Evolutionary conservation across 2,797 vertebrate species (phyloP).

Genomic region (Acanthornis magna): DNA sequence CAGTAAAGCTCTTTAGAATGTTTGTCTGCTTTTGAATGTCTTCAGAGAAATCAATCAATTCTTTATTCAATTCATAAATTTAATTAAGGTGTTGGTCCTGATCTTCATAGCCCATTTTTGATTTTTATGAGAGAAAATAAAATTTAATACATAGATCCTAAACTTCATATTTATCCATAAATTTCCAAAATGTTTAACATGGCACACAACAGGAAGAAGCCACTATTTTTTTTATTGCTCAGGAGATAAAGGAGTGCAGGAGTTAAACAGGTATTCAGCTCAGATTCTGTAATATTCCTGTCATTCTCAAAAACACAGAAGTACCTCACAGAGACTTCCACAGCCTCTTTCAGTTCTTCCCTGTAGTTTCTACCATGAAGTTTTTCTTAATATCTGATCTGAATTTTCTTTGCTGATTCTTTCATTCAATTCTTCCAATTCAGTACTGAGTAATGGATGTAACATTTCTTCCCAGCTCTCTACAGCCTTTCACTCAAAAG

Average conservation of each 20-base stretch:
- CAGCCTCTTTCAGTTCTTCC: not conserved
- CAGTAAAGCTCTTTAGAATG: not conserved
- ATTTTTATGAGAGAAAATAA: not conserved
- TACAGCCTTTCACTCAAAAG: not conserved
- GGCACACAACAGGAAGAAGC: not conserved
- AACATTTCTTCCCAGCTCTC: constrained; percentile 5
- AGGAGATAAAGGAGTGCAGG: not conserved
- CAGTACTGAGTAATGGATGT: not conserved
- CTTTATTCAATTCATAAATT: not conserved
- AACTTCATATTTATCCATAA: not conserved
- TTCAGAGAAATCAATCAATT: not conserved
- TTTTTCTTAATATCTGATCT: not conserved
- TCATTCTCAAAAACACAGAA: not conserved
- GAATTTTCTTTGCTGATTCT: not conserved
- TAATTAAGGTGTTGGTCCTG: not conserved
- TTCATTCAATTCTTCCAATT: not conserved
- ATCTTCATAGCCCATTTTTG: not conserved
- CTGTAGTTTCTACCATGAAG: not conserved
- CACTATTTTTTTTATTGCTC: not conserved
- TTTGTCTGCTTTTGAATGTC: not conserved
- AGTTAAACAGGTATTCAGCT: not conserved
- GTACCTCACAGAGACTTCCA: not conserved
- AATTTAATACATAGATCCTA: not conserved
- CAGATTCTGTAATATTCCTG: not conserved
- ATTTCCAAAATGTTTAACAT: not conserved